A percentile compares a stretch with the other conserved stretches of the same genome.
These are phyloP conservation scores for Hypothenemus hampei DNA, from an alignment of 1,140 invertebrate species.

Conservation along the genomic window DNA sequence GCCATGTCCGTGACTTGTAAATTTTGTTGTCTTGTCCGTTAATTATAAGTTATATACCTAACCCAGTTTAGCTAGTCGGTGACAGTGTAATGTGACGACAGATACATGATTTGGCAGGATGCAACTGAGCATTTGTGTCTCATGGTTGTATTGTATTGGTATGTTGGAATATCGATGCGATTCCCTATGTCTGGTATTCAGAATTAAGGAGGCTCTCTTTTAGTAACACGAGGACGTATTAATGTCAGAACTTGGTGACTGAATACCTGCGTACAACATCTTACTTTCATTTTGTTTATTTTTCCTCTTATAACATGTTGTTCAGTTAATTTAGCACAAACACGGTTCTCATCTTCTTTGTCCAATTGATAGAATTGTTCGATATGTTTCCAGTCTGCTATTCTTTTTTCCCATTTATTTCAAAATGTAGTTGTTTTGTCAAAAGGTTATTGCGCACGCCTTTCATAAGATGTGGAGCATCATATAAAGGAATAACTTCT, in stretches of 20 bases:
- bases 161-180: constrained; percentile 26
- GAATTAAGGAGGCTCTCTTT: too few species aligned
- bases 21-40: too few species aligned
- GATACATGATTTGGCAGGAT: too few species aligned
- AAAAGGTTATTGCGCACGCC: constrained; percentile 41
- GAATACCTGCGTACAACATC: constrained; percentile 37
- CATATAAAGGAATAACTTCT: too few species aligned
- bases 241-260: constrained; percentile 34
- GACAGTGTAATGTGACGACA: too few species aligned
- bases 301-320: too few species aligned
- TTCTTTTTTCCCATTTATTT: constrained; percentile 11
- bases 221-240: constrained; percentile 13
- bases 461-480: too few species aligned
- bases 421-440: constrained; percentile 35
- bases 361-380: constrained; percentile 22
- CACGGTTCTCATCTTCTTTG: constrained; percentile 26
- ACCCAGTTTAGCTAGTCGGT: too few species aligned
- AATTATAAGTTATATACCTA: too few species aligned
- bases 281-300: constrained; percentile 40
- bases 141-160: constrained; percentile 1
- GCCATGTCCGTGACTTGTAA: too few species aligned
- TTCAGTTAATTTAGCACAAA: too few species aligned
- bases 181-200: constrained; percentile 28
- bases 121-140: too few species aligned
- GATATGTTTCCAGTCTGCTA: constrained; percentile 31